Evolutionary conservation across 1,140 invertebrate genomes (phyloP), one percentile per base, ranked within the genome.

Genomic region (Daktulosphaira vitifoliae): DNA sequence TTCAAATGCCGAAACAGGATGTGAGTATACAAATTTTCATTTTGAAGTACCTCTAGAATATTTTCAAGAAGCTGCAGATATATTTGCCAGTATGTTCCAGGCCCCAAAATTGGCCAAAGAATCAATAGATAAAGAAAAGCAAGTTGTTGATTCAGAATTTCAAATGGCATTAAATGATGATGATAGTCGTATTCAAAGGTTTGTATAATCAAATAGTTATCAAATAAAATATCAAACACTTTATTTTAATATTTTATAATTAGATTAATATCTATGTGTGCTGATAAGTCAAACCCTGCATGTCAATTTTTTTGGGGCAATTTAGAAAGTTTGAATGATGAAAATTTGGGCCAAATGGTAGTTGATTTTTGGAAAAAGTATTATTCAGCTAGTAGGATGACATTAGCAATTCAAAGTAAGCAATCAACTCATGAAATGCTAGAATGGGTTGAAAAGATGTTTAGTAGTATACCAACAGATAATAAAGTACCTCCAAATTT

Each of bases 131-230:
- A 79, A 91, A 25, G 93, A 97, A 78, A 79, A 92, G n/a, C 88
- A 92, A 75, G 87, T 92, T 1, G 88, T 97, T 4, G 88, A 96
- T 73, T 94, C 90, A 85, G 88, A 91, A 75, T 92, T 90, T 75
- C 82, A 87, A 69, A 83, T 87, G 77, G 81, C 83, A 3, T 68
- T 84, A 9, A 81, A 83, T 4, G 82, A 80, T 9, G 88, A 92
- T 72, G 74, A 73, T 2, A 79, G 80, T 69, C 79, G 88, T 65
- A 82, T 81, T 64, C 82, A 90, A 70, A 88, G 92, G 77, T 68
- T 95, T 22, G 74, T 66, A 39, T 2, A 52, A 39, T 5, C 11
- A 4, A 29, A 48, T 48, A 46, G 29, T 46, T 5, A 38, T 6
- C 1, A 37, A n/a, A 26, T 29, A 50, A 8, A 33, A 65, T 50